A percentile compares a stretch with the other conserved stretches of the same genome.
phyloP scores from a whole-genome alignment of 2,888 invertebrate species.

The Eupeodes latifasciatus region DNA sequence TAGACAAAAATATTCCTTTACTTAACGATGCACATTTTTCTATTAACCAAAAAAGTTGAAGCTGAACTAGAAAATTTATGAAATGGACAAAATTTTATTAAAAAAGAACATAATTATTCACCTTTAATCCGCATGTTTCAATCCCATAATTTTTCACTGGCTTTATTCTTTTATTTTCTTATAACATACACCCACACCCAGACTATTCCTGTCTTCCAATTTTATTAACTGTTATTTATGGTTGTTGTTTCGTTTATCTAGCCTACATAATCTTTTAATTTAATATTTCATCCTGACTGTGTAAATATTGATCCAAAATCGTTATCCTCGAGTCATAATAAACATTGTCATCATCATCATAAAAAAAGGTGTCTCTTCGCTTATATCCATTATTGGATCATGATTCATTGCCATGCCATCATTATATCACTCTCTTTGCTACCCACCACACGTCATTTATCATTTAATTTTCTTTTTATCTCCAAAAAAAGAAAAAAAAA shows the following conservation, averaged over 20 bases:
- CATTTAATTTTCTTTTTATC: conserved; percentile 49
- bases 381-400: conserved; percentile 36
- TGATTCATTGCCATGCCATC: conserved; percentile 61
- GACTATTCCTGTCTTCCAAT: conserved; percentile 1
- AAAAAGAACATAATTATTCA: too few relatives aligned
- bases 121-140: too few relatives aligned
- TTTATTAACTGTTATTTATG: conserved; percentile 40
- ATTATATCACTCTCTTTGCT: conserved; percentile 45
- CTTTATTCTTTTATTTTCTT: neutral
- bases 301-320: conserved; percentile 44
- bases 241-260: neutral
- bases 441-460: conserved; percentile 55
- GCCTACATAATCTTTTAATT: conserved; percentile 13
- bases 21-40: too few relatives aligned
- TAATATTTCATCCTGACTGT: conserved; percentile 29
- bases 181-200: neutral
- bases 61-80: too few relatives aligned
- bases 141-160: neutral
- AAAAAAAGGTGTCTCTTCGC: conserved; percentile 30
- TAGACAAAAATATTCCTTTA: too few relatives aligned
- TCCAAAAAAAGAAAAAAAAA: neutral
- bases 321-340: neutral
- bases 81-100: too few relatives aligned
- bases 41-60: too few relatives aligned
- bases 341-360: conserved; percentile 11